These are phyloP conservation scores for Parapristionchus giblindavisi DNA, from an alignment of 2,888 invertebrate genomes.

Conservation along the genomic window DNA sequence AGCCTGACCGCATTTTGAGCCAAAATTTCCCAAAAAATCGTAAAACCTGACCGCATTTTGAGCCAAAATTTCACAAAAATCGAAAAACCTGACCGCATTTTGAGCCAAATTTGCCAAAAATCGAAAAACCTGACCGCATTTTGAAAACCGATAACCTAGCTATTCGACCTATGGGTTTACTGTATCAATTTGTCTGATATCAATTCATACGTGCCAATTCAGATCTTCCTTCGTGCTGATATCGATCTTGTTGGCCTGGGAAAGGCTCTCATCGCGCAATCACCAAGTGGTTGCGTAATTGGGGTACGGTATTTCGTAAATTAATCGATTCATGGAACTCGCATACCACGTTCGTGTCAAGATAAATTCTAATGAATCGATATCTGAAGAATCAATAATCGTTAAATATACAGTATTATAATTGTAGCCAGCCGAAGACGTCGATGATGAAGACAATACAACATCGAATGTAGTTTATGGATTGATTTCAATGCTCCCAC, in stretches of 20 bases:
- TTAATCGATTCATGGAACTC: background rate
- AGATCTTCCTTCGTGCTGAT: slow-evolving; percentile 64
- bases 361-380: slow-evolving; percentile 4
- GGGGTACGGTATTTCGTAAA: slow-evolving; percentile 31
- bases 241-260: slow-evolving; percentile 57
- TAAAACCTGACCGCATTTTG: too few relatives aligned
- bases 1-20: too few relatives aligned
- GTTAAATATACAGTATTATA: background rate
- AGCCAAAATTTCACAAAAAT: too few relatives aligned
- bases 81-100: too few relatives aligned
- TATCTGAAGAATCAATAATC: background rate
- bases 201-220: background rate
- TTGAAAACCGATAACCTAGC: too few relatives aligned
- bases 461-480: slow-evolving; percentile 49
- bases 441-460: slow-evolving; percentile 53
- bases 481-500: slow-evolving; percentile 33
- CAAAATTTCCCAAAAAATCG: too few relatives aligned
- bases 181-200: too few relatives aligned
- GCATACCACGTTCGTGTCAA: background rate
- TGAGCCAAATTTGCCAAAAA: too few relatives aligned
- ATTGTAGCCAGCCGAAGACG: slow-evolving; percentile 56
- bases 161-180: too few relatives aligned
- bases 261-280: slow-evolving; percentile 52
- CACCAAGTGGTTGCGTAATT: slow-evolving; percentile 52
- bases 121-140: too few relatives aligned